Conservation (phyloP, 2,888 invertebrate genomes). For the Drosophila gaucha region DNA sequence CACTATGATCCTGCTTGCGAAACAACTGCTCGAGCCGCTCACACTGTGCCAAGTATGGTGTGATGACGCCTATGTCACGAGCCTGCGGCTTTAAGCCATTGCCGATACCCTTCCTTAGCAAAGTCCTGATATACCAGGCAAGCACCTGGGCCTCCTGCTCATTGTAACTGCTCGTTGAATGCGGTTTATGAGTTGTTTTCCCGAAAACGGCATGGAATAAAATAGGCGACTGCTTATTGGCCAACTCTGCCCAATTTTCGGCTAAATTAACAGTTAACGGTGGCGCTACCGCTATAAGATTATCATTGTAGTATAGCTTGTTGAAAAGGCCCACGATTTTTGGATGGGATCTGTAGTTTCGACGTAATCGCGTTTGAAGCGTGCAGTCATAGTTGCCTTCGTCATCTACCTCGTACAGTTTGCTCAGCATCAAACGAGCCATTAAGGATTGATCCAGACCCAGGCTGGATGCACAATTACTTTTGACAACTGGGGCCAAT, state of each 20-base stretch:
- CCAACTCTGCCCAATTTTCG: slow-evolving; percentile 83
- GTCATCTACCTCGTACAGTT: slow-evolving; percentile 81
- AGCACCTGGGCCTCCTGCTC: slow-evolving; percentile 6
- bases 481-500: slow-evolving; percentile 88
- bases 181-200: neutral
- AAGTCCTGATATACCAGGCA: neutral
- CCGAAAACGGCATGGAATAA: slow-evolving; percentile 86
- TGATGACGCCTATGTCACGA: slow-evolving; percentile 86
- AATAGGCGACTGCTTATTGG: slow-evolving; percentile 85
- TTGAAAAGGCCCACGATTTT: slow-evolving; percentile 89
- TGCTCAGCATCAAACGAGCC: slow-evolving; percentile 88
- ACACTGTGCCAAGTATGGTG: slow-evolving; percentile 85
- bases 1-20: slow-evolving; percentile 32
- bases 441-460: slow-evolving; percentile 86
- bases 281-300: slow-evolving; percentile 85
- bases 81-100: slow-evolving; percentile 31
- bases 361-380: slow-evolving; percentile 89
- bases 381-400: slow-evolving; percentile 85
- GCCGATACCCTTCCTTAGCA: slow-evolving; percentile 3
- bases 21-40: slow-evolving; percentile 62
- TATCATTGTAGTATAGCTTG: slow-evolving; percentile 89
- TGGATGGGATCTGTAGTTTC: slow-evolving; percentile 91
- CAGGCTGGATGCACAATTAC: slow-evolving; percentile 70
- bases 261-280: slow-evolving; percentile 52
- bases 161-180: slow-evolving; percentile 3